Evolutionary conservation across 2,888 invertebrate genomes (phyloP).

Genomic region (Sabatieria punctata): DNA sequence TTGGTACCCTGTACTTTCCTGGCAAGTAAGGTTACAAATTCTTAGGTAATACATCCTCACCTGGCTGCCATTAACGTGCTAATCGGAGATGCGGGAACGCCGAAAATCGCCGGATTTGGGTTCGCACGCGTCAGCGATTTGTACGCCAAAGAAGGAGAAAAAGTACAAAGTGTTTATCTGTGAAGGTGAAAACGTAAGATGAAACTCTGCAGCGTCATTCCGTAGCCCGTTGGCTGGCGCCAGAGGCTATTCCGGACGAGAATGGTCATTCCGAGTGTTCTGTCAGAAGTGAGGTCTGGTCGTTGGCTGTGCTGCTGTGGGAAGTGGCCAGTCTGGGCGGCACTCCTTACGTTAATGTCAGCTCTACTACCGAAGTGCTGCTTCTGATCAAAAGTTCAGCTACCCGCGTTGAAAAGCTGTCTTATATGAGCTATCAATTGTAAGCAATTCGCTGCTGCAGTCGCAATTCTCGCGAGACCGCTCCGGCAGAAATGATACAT

Average conservation of each 20-base stretch:
- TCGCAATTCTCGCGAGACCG: too few species aligned
- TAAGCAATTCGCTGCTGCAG: too few species aligned
- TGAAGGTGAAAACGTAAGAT: neutral
- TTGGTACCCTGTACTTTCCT: too few species aligned
- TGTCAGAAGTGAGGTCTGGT: constrained; percentile 3
- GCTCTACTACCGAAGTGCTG: too few species aligned
- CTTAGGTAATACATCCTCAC: constrained; percentile 3
- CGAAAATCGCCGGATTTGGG: constrained; percentile 7
- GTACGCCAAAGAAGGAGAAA: constrained; percentile 1
- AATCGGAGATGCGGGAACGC: constrained; percentile 2
- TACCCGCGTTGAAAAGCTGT: too few species aligned
- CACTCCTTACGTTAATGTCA: constrained; percentile 9
- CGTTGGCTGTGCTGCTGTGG: constrained; percentile 10
- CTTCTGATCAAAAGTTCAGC: too few species aligned
- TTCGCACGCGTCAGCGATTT: constrained; percentile 2
- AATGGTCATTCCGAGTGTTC: neutral
- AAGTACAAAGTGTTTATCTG: neutral
- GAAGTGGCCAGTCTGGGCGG: constrained; percentile 10
- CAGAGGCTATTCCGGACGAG: neutral
- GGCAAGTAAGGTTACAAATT: too few species aligned
- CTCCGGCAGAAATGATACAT: too few species aligned
- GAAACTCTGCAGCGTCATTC: neutral
- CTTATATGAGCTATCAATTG: too few species aligned
- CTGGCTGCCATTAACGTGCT: constrained; percentile 5
- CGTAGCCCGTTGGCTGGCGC: neutral